Conservation (phyloP, 2,113 vertebrate species). For the Psettodes erumei region DNA sequence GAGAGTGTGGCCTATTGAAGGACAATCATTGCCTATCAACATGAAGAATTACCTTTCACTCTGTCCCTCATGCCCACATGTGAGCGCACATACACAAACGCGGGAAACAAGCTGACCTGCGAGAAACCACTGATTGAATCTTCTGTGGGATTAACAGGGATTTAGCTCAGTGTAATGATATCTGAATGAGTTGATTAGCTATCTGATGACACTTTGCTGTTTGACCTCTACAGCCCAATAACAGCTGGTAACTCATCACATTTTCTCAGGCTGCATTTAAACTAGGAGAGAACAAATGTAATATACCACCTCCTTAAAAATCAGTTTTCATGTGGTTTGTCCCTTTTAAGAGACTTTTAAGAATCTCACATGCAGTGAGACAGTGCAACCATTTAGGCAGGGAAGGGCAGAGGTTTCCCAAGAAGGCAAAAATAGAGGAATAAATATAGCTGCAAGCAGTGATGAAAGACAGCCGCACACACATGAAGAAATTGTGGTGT, state of each 20-base stretch:
- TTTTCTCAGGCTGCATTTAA: slow-evolving; percentile 36
- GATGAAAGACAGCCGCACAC: slow-evolving; percentile 4
- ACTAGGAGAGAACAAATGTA: background rate
- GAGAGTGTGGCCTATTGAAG: slow-evolving; percentile 70
- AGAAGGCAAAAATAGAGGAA: slow-evolving; percentile 22
- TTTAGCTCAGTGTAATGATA: slow-evolving; percentile 80
- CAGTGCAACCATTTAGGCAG: slow-evolving; percentile 15
- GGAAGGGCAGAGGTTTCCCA: slow-evolving; percentile 37
- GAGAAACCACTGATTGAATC: slow-evolving; percentile 76
- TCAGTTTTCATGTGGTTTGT: slow-evolving; percentile 48
- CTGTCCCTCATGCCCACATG: slow-evolving; percentile 49
- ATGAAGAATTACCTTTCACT: slow-evolving; percentile 77
- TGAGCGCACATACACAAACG: slow-evolving; percentile 45
- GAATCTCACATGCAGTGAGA: slow-evolving; percentile 34
- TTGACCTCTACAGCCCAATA: slow-evolving; percentile 77
- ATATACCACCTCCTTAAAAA: slow-evolving; percentile 36
- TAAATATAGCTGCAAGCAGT: slow-evolving; percentile 10
- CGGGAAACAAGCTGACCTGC: slow-evolving; percentile 64
- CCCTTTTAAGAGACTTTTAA: slow-evolving; percentile 18
- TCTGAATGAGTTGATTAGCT: slow-evolving; percentile 80
- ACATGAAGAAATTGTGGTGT: slow-evolving; percentile 3
- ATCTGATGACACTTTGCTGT: slow-evolving; percentile 75
- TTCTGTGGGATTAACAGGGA: slow-evolving; percentile 79
- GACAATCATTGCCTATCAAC: slow-evolving; percentile 82
- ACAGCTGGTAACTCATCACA: slow-evolving; percentile 50